Evolutionary conservation across 2,113 vertebrate genomes (phyloP).

Genomic region (Elanus axillaris): DNA sequence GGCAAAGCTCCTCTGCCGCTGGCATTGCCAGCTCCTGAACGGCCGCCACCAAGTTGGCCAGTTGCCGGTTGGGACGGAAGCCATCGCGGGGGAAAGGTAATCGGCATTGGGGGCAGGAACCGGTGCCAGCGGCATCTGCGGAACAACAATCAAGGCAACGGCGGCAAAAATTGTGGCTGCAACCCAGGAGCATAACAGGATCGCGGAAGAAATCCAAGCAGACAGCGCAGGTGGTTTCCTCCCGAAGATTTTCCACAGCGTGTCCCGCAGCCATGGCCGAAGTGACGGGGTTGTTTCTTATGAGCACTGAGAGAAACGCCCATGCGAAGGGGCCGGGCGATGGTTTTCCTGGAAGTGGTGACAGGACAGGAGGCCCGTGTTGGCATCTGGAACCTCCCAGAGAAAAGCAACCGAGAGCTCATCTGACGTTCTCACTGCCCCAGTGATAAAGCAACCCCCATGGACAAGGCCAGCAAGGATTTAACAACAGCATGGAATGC

Average conservation of each 20-base stretch:
- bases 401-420: too few relatives aligned
- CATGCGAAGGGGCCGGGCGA: rapidly evolving
- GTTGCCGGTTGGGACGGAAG: not conserved
- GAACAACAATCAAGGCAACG: not conserved
- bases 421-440: rapidly evolving
- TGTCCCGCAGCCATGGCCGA: not conserved
- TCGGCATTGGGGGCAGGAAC: not conserved
- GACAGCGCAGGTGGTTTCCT: not conserved
- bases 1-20: not conserved
- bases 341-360: not conserved
- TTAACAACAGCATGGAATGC: rapidly evolving
- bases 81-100: not conserved
- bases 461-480: too few relatives aligned
- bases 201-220: not conserved
- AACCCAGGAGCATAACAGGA: not conserved
- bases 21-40: not conserved
- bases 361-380: too few relatives aligned
- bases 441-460: rapidly evolving
- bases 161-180: not conserved
- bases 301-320: rapidly evolving
- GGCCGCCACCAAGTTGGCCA: not conserved
- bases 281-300: not conserved
- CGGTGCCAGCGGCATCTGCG: not conserved
- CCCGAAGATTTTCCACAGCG: not conserved
- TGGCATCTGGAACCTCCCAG: rapidly evolving